Conservation (phyloP, 2,797 vertebrate genomes). For the Prionace glauca region DNA sequence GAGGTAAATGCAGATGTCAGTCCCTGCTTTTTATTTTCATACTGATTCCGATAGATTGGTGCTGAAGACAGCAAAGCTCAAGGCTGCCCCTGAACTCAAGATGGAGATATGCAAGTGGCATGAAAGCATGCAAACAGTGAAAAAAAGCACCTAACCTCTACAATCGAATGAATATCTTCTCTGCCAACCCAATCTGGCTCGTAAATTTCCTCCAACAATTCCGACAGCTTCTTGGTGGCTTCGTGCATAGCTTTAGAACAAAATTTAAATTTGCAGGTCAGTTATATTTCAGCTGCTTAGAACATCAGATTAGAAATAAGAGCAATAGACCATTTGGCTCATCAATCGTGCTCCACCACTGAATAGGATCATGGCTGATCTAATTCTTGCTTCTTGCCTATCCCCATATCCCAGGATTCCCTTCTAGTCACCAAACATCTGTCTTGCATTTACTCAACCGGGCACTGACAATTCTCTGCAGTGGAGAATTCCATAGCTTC, state of each 20-base stretch:
- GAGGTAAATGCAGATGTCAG: background rate
- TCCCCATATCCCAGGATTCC: too few species aligned
- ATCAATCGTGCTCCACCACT: background rate
- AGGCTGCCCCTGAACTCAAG: background rate
- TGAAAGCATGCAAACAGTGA: background rate
- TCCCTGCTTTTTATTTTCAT: background rate
- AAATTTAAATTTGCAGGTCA: conserved; percentile 16
- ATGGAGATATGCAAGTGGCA: background rate
- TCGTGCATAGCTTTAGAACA: conserved; percentile 83
- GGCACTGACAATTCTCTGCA: background rate
- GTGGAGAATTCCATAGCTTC: background rate
- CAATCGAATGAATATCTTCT: conserved; percentile 78
- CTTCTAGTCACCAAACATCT: background rate
- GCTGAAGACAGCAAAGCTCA: background rate
- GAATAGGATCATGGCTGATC: background rate
- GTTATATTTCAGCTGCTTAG: background rate
- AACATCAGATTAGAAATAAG: background rate
- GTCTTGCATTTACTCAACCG: background rate
- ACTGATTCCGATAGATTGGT: background rate
- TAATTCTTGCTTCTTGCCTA: background rate
- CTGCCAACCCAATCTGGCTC: conserved; percentile 88
- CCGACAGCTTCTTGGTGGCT: conserved; percentile 83
- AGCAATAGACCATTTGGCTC: background rate
- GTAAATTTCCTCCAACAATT: conserved; percentile 91
- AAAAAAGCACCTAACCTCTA: conserved; percentile 69